Base-by-base conservation (phyloP, 2,888 invertebrate species). In the Patella caerulea region DNA sequence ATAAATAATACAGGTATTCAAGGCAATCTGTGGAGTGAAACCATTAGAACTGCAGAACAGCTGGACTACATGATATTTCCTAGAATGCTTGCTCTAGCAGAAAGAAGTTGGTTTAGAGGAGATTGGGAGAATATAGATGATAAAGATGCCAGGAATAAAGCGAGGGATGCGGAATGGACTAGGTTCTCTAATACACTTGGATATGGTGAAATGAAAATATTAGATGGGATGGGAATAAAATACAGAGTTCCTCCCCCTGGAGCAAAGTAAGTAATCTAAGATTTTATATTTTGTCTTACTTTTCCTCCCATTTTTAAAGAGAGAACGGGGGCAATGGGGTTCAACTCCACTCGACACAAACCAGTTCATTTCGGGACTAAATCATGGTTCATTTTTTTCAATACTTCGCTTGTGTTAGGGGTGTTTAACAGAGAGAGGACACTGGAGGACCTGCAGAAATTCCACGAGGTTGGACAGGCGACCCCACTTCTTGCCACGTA, bases 91-190 rank as follows among this genome's bases (percentile, higher is more conserved):
- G 89, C 90, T 0, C 76, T 89, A 19, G 90, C 90, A 0, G 90
- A 90, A 81, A 79, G 90, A 29, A 83, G 86, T 3, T 91, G 90
- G 90, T 89, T 90, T 75, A 82, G 84, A 45, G 88, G 88, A 34
- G n/a, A 74, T 0, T 90, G 90, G 90, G 90, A 90, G 74, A 76
- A 76, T 15, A 76, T 81, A 2, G 24, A 71, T 4, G 71, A 78
- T 9, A 52, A 15, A 19, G 76, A 52, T 11, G 19, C 34, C 15
- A 70, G 73, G 7, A 19, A 59, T 24, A 12, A 59, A 4, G 75
- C 56, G 9, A 77, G 79, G 73, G 71, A 79, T 11, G 29, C 76
- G n/a, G 88, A 88, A 45, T 88, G 87, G 86, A 72, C 79, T n/a
- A 71, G 72, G 9, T 89, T 89, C 78, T 83, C 85, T 19, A 82